Conservation (phyloP, 2,797 vertebrate genomes). For the Leptatherina wallacei region DNA sequence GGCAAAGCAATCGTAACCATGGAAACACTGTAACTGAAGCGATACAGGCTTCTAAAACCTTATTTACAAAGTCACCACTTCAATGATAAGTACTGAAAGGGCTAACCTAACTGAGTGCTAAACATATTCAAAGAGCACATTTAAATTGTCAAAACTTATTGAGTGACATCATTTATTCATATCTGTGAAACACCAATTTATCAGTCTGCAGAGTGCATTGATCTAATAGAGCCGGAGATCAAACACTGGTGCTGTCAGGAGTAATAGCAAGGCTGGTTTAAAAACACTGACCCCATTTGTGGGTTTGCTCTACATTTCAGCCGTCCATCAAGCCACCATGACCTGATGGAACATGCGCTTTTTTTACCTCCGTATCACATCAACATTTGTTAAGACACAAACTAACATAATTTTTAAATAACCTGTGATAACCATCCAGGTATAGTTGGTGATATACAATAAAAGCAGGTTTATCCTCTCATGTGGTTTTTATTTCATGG, state of each 20-base stretch:
- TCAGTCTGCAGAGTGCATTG: constrained; percentile 23
- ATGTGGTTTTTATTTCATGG: too few species aligned
- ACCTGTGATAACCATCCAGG: too few species aligned
- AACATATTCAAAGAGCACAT: not conserved
- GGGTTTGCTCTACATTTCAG: too few species aligned
- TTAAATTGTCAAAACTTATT: not conserved
- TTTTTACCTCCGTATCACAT: too few species aligned
- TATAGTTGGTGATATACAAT: too few species aligned
- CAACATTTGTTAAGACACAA: too few species aligned
- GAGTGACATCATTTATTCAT: constrained; percentile 24
- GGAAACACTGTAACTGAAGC: not conserved
- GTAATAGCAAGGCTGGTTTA: constrained; percentile 1
- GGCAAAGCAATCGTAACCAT: constrained; percentile 9
- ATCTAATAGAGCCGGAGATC: constrained; percentile 23
- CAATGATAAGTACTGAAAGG: not conserved
- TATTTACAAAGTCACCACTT: not conserved
- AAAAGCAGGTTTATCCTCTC: too few species aligned
- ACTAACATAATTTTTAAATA: too few species aligned
- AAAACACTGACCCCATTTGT: constrained; percentile 4
- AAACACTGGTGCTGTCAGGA: constrained; percentile 14
- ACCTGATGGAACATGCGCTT: too few species aligned
- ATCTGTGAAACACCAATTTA: constrained; percentile 12
- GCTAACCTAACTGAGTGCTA: not conserved
- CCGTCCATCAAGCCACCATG: too few species aligned
- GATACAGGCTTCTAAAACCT: too few species aligned